These are phyloP conservation scores for Rhynchomys soricoides DNA, from an alignment of 2,113 vertebrate species.

Conservation along the genomic window DNA sequence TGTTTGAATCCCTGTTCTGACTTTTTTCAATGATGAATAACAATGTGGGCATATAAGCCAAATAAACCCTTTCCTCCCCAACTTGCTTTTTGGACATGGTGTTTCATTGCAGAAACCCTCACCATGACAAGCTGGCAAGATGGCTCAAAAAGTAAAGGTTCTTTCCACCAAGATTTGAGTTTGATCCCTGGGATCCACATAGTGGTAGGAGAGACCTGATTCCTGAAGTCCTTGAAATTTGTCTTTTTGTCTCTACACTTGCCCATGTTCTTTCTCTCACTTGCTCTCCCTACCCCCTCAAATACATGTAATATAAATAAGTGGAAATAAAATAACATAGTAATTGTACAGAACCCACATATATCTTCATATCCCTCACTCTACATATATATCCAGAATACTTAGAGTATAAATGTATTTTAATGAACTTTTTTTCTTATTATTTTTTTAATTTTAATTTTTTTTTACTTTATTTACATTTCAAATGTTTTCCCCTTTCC, in stretches of 20 bases:
- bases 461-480: too few species aligned
- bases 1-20: not conserved
- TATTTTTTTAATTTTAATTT: too few species aligned
- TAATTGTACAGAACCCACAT: not conserved
- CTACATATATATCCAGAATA: not conserved
- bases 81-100: not conserved
- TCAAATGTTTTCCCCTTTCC: too few species aligned
- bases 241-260: not conserved
- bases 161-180: not conserved
- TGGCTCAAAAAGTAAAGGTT: not conserved
- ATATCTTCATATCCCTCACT: not conserved
- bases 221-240: not conserved
- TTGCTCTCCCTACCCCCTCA: not conserved
- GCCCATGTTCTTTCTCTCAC: not conserved
- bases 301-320: not conserved
- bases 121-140: not conserved
- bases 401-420: not conserved
- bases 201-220: not conserved
- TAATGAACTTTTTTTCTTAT: too few species aligned
- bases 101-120: not conserved
- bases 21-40: not conserved
- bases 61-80: not conserved
- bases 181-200: too few species aligned
- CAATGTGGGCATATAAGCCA: not conserved
- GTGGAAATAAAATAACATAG: not conserved